A percentile compares a stretch with the other conserved stretches of the same genome.
Evolutionary conservation across 2,888 invertebrate genomes (phyloP).

Genomic region (Rotaria socialis): DNA sequence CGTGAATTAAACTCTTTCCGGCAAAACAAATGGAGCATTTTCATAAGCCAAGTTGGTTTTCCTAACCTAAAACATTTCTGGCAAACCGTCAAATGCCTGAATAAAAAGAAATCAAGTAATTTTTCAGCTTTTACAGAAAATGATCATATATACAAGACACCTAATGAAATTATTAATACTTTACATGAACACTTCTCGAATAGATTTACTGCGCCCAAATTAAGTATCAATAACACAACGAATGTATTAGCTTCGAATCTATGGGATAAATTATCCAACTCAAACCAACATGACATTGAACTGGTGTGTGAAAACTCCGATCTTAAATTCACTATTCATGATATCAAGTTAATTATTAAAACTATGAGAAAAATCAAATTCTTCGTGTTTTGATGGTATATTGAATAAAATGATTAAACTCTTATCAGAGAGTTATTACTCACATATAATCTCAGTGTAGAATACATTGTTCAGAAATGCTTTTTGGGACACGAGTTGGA

Average conservation of each 20-base stretch:
- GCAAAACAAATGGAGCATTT: neutral
- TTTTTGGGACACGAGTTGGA: neutral
- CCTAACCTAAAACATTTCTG: neutral
- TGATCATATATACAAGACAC: neutral
- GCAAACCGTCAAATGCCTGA: neutral
- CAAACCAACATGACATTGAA: neutral
- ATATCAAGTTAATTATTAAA: neutral
- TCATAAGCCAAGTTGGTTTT: neutral
- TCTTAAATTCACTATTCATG: neutral
- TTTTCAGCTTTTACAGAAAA: neutral
- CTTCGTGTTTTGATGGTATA: neutral
- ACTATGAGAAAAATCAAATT: neutral
- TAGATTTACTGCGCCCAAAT: neutral
- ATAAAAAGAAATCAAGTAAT: neutral
- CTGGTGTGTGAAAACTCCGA: neutral
- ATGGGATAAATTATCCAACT: neutral
- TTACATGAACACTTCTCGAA: neutral
- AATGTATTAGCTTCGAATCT: neutral
- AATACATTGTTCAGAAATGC: neutral
- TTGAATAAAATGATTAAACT: neutral
- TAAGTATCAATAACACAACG: neutral
- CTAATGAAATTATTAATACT: neutral
- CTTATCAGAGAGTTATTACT: neutral
- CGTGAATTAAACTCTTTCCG: neutral
- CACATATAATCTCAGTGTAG: neutral